Evolutionary conservation across 2,888 invertebrate species (phyloP), one percentile per base, ranked within the genome.

Genomic region (Galeopsomyia nigrocyanea): DNA sequence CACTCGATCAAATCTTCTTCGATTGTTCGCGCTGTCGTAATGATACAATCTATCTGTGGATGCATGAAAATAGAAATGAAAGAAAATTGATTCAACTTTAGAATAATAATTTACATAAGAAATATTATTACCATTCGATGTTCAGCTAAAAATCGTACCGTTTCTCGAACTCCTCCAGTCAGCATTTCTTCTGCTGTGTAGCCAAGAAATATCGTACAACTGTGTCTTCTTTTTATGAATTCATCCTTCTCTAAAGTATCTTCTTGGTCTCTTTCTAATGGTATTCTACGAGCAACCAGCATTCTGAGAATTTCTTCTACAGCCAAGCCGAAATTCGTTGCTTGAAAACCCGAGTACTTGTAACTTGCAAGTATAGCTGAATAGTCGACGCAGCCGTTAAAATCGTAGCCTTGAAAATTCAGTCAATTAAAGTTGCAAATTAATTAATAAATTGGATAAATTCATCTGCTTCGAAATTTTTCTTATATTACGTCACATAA

Each of bases 1-100:
- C 99, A 99, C 89, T 99, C 99, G 56, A 99, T 99, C 58, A 99
- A 92, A 88, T 99, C 99, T 87, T 99, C 99, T 87, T 99, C 99
- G 0, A 99, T 90, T 0, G 99, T 99, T 0, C 99, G 99, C 0
- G 99, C 99, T 14, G 98, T 97, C 0, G 99, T 95, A 0, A 99
- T 99, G 76, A 99, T 90, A 83, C 97, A 97, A 87, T 99, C 99
- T 47, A 99, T 91, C 91, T 93, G 81, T 69, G 82, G 75, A 76
- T 50, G 19, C 50, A 76, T 50, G 19, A 50, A 31, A 70, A 58
- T 19, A 22, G 16, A 1, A 55, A 26, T 3, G 5, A 26, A 26
- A 26, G 39, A 39, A 39, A 10, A 39, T 39, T 9, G 39, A 39
- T 31, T 31, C 7, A 31, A 5, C 31, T 31, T 7, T n/a, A n/a